Evolutionary conservation across 2,113 vertebrate species (phyloP), one percentile per base, ranked within the genome.

Genomic region (Lontra canadensis): DNA sequence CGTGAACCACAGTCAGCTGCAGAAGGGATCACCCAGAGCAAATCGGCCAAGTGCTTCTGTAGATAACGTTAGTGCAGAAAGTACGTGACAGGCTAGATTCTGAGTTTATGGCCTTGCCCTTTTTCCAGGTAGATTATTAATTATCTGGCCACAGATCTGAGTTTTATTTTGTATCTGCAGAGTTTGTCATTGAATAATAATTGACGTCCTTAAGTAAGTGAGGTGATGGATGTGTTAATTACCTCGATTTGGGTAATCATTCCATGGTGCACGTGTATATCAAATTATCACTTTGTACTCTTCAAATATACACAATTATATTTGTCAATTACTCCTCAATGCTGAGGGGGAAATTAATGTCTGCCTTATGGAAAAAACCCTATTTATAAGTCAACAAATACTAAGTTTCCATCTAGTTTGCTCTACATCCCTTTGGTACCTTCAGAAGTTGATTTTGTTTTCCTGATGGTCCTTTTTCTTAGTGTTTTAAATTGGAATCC

Each of bases 41-140:
- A 98, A 99, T 98, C 97, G 98, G 98, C 98, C 98, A 99, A 99
- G 98, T 98, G 98, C 98, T 99, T 99, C 97, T 99, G 99, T 99
- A 99, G 98, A 99, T 99, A 99, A 97, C 98, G 96, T 98, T 98
- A 96, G 99, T 98, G 98, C 98, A 98, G 98, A 98, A 98, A 99
- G 99, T 99, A 98, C 99, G 98, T 98, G 98, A 99, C 98, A 98
- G 98, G 98, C 98, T 98, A 98, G 98, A 98, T 98, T 97, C 99
- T 69, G 98, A 99, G 97, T 98, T 39, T 85, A 99, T 99, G 99
- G 98, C 98, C 98, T 99, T 99, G 98, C 98, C 98, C 99, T 99
- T 98, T 98, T 97, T 98, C 98, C 97, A 87, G 98, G 98, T 99
- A 99, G 84, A 98, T 98, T 98, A 99, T 97, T 76, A 97, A 97